These are phyloP conservation scores for Mechanitis messenoides DNA, from an alignment of 2,888 invertebrate species.

Conservation along the genomic window DNA sequence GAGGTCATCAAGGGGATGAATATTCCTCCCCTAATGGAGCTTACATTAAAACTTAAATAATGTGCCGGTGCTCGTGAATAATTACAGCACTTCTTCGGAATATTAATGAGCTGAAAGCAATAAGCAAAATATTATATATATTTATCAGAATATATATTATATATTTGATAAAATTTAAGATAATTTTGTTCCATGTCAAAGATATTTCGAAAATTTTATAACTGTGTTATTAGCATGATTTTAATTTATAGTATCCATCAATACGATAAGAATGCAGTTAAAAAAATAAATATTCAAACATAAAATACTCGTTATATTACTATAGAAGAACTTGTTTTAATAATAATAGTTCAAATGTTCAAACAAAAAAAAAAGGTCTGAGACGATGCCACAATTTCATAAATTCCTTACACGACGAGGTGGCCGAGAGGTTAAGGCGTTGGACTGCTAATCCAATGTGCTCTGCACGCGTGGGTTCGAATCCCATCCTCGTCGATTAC, in stretches of 20 bases:
- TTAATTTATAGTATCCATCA: too few species aligned
- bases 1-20: constrained; percentile 31
- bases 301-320: neutral
- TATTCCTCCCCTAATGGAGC: constrained; percentile 35
- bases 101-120: constrained; percentile 29
- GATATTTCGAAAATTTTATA: neutral
- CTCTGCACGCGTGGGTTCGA: constrained; percentile 90
- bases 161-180: neutral
- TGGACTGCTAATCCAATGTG: constrained; percentile 59
- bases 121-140: constrained; percentile 20
- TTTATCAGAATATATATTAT: neutral
- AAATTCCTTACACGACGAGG: constrained; percentile 28
- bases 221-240: too few species aligned
- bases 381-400: constrained; percentile 14
- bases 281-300: neutral
- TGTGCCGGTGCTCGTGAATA: constrained; percentile 34
- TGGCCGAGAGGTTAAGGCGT: constrained; percentile 42
- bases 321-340: neutral
- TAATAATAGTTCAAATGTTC: neutral
- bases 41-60: constrained; percentile 34
- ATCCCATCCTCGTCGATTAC: constrained; percentile 84
- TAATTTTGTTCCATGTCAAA: too few species aligned
- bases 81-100: constrained; percentile 34
- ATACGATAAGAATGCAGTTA: neutral
- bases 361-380: constrained; percentile 3